These are phyloP conservation scores for Philopedon plagiatum DNA, from an alignment of 2,888 invertebrate species.

Conservation along the genomic window DNA sequence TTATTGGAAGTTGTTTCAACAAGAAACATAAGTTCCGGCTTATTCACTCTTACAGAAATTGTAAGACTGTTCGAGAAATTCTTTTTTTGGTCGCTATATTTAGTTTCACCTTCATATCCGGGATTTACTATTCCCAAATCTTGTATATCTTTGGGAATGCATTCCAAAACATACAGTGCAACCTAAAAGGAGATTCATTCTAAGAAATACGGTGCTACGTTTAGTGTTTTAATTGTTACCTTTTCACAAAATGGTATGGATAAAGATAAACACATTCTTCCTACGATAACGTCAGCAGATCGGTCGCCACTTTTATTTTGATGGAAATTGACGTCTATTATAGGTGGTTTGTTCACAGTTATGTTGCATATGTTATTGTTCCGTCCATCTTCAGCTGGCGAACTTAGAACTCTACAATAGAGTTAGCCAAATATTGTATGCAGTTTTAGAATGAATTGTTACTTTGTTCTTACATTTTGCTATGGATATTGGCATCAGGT, in stretches of 20 bases:
- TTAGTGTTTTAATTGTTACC: conserved; percentile 42
- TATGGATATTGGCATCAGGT: conserved; percentile 75
- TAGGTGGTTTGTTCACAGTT: conserved; percentile 78
- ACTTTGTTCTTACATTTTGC: conserved; percentile 71
- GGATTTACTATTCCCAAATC: conserved; percentile 81
- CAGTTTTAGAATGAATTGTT: not conserved
- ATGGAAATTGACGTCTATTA: conserved; percentile 79
- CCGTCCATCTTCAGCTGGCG: conserved; percentile 72
- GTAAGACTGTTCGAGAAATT: conserved; percentile 71
- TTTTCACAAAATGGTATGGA: conserved; percentile 79
- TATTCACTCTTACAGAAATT: conserved; percentile 80
- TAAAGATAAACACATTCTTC: conserved; percentile 80
- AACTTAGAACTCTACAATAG: conserved; percentile 76
- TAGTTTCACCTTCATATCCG: conserved; percentile 78
- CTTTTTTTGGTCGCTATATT: conserved; percentile 53
- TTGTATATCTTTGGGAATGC: conserved; percentile 71
- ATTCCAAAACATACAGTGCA: conserved; percentile 66
- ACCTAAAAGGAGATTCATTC: conserved; percentile 48
- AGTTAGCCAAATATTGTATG: not conserved
- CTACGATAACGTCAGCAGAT: conserved; percentile 79
- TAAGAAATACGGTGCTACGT: not conserved
- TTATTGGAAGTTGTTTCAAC: conserved; percentile 76
- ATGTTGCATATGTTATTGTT: conserved; percentile 71
- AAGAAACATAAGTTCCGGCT: conserved; percentile 84
- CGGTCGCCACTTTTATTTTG: conserved; percentile 75